Conservation (phyloP, 1,140 invertebrate species). For the Magallana angulata region DNA sequence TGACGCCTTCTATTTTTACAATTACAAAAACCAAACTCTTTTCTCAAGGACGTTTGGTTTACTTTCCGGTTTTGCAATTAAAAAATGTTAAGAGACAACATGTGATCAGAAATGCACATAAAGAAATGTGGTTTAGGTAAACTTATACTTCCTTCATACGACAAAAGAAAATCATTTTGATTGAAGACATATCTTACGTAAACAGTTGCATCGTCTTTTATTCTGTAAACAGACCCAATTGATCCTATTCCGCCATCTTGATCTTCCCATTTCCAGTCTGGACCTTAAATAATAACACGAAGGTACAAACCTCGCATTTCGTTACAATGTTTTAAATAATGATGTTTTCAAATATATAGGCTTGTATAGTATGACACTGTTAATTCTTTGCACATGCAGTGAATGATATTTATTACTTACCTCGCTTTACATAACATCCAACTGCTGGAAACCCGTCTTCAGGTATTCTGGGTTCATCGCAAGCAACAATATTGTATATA, state of each 20-base stretch:
- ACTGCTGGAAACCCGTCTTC: neutral
- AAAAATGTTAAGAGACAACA: too few relatives aligned
- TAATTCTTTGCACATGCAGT: neutral
- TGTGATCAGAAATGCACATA: too few relatives aligned
- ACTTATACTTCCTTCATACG: too few relatives aligned
- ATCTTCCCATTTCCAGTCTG: slow-evolving; percentile 2
- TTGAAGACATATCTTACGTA: neutral
- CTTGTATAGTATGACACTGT: neutral
- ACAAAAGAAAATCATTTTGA: too few relatives aligned
- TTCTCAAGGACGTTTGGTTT: too few relatives aligned
- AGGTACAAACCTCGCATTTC: neutral
- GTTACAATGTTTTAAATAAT: neutral
- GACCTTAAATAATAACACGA: neutral
- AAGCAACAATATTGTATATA: neutral
- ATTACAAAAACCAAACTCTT: too few relatives aligned
- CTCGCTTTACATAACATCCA: neutral
- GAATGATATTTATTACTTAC: neutral
- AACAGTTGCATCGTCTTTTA: neutral
- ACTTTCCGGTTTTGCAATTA: too few relatives aligned
- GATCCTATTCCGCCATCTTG: neutral
- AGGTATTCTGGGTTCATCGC: neutral
- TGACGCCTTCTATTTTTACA: too few relatives aligned
- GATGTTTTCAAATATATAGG: too few relatives aligned
- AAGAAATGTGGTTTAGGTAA: too few relatives aligned
- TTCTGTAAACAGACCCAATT: neutral